Base-by-base conservation (phyloP, 1,140 invertebrate genomes). In the Diuraphis noxia region DNA sequence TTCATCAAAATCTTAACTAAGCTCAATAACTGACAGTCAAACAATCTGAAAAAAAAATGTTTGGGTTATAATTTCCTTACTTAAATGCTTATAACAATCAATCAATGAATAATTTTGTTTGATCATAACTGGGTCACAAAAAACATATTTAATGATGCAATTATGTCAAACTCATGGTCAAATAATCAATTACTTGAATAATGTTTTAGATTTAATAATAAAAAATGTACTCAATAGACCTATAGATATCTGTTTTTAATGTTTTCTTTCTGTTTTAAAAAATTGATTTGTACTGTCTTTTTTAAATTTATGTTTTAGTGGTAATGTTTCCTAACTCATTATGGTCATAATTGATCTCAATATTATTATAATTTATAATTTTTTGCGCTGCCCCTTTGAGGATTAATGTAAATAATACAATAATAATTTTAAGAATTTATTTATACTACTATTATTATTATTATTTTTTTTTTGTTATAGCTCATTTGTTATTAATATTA, bases 261-360 rank as follows among this genome's bases (percentile, higher is more conserved):
- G n/a, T 86, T 23, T 49, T 52, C 23, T 49, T 52, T 38, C 46
- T n/a, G 9, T 86, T 36, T 43, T 86, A 34, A 86, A 36, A 7
- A 36, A 36, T 38, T 52, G 49, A 25, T 82, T 63, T 72, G 23
- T n/a, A 41, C 17, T 13, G 4, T 41, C 34, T 41, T 84, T 84
- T 84, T 86, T 52, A 25, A 86, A 34, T 52, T 34, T 86, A 86
- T 86, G n/a, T 43, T n/a, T 49, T 86, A 86, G 84, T 86, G 84
- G 84, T 86, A 86, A 86, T 86, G 84, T 86, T 86, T 86, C 84
- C 84, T 86, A 86, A 86, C 52, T 86, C 52, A 86, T 86, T 52
- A 86, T 52, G 84, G 84, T 86, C 84, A 36, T 52, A 52, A 52
- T 52, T 86, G 84, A 86, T 86, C 84, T 86, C 84, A 86, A 85